A percentile compares a stretch with the other conserved stretches of the same genome.
Conservation (phyloP, 2,888 invertebrate genomes). For the Pristionchus maxplancki region DNA sequence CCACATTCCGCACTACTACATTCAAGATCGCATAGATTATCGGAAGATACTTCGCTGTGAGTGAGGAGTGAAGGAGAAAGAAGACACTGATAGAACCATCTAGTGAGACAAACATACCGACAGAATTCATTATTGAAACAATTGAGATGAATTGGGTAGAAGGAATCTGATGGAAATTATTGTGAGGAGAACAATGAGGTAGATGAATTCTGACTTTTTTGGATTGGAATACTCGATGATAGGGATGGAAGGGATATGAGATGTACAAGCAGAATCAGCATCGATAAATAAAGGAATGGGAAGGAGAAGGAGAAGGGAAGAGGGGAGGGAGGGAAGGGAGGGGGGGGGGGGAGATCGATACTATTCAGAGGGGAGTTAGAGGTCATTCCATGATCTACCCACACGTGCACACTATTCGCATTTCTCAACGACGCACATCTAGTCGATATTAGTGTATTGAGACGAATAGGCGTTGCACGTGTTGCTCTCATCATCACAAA, state of each 20-base stretch:
- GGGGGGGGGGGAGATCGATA: neutral
- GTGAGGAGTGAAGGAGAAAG: too few species aligned
- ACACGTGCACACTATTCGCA: neutral
- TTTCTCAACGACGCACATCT: too few species aligned
- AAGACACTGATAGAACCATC: too few species aligned
- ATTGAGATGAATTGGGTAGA: neutral
- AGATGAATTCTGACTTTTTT: neutral
- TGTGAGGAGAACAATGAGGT: neutral
- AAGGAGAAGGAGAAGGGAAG: neutral
- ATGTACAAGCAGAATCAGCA: neutral
- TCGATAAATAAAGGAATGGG: neutral
- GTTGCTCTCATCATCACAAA: too few species aligned
- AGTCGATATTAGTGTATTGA: too few species aligned
- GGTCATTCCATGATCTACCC: constrained; percentile 9
- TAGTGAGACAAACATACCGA: neutral
- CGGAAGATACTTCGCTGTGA: constrained; percentile 10
- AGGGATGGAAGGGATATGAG: neutral
- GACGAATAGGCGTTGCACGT: too few species aligned
- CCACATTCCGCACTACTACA: constrained; percentile 30
- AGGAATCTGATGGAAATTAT: neutral
- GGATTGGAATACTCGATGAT: neutral
- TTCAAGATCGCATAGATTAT: constrained; percentile 38
- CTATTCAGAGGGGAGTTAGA: neutral
- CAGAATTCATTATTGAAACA: constrained; percentile 21
- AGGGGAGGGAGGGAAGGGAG: neutral